Percentiles rank a stretch among this genome's conserved stretches.
Evolutionary conservation across 2,797 vertebrate species (phyloP).

Genomic region (Morelia viridis): DNA sequence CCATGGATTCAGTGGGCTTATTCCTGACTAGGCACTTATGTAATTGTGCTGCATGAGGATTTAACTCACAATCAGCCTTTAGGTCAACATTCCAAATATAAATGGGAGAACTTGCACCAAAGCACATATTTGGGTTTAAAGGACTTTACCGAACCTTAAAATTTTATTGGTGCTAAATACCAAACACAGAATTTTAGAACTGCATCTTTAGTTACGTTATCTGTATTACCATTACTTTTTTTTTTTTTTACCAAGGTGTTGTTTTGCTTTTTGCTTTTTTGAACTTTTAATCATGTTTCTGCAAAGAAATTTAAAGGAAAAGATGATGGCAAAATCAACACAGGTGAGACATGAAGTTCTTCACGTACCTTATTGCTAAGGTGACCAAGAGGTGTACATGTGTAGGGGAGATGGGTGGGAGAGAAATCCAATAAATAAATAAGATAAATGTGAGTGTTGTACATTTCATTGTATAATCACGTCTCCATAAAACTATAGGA

Average conservation of each 20-base stretch:
- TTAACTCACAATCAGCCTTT: neutral
- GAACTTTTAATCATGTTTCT: neutral
- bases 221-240: neutral
- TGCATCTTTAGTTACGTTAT: neutral
- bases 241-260: neutral
- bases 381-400: neutral
- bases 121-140: neutral
- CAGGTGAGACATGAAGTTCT: neutral
- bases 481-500: neutral
- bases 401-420: too few species aligned
- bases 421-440: too few species aligned
- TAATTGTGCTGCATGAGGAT: neutral
- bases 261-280: neutral
- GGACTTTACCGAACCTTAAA: neutral
- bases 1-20: neutral
- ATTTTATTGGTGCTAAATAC: neutral
- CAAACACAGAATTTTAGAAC: neutral
- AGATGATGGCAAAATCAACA: neutral
- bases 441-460: neutral
- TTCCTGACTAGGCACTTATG: neutral
- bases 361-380: neutral
- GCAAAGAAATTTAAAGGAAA: neutral
- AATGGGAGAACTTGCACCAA: neutral
- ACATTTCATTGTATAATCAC: neutral
- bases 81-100: neutral